Evolutionary conservation across 2,113 vertebrate species (phyloP).

Genomic region (Setophaga petechia): DNA sequence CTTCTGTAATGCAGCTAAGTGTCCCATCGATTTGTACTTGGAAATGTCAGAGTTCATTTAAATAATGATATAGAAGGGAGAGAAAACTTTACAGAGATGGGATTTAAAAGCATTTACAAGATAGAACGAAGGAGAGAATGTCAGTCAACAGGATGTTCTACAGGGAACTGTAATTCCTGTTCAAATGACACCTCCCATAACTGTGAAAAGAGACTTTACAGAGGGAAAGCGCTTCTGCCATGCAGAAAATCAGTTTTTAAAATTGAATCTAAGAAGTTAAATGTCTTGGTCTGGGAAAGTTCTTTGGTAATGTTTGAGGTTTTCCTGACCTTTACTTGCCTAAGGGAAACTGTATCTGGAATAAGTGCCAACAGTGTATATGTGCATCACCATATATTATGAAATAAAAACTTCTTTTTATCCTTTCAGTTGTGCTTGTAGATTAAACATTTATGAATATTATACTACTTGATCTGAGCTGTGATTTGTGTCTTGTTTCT

Average conservation of each 20-base stretch:
- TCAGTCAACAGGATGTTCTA: background rate
- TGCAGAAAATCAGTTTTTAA: background rate
- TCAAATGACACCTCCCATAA: background rate
- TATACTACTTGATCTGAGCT: background rate
- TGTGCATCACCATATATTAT: background rate
- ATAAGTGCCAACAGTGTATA: background rate
- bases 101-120: slow-evolving; percentile 4
- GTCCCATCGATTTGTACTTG: background rate
- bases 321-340: background rate
- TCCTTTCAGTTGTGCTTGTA: background rate
- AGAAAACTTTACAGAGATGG: background rate
- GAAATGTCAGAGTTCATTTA: slow-evolving; percentile 23
- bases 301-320: background rate
- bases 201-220: background rate
- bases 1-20: background rate
- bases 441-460: slow-evolving; percentile 34
- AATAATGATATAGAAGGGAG: background rate
- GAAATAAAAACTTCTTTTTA: background rate
- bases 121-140: background rate
- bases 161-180: background rate
- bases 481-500: slow-evolving; percentile 40
- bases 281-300: background rate
- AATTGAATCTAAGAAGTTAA: background rate
- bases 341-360: background rate
- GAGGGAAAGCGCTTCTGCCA: background rate